Base-by-base conservation (phyloP, 2,888 invertebrate genomes). In the Tachystola acroxantha region DNA sequence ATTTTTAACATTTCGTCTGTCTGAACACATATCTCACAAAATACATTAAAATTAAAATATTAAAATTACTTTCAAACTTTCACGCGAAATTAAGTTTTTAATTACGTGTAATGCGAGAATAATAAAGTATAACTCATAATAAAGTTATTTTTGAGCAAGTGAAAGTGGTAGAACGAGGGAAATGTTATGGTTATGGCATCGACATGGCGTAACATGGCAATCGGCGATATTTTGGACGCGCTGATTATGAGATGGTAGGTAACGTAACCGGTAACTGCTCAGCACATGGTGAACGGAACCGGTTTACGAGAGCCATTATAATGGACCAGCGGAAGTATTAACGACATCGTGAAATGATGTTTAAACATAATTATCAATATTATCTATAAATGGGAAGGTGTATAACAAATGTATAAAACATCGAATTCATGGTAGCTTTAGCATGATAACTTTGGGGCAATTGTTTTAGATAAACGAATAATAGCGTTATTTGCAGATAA, bases 141-240 rank as follows among this genome's bases (percentile, higher is more conserved):
- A 22, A 22, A 22, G 32, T 38, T 1, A 31, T 36, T 44, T 45
- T 43, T 24, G 34, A 9, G 34, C 27, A 13, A 42, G 48, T 42
- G 47, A 49, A 51, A 51, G 49, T 45, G 36, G 28, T 28, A 11
- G 24, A 20, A 24, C 22, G 19, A 28, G 32, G 37, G 35, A 19
- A 20, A 25, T 25, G 39, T 37, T 16, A 46, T 35, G 34, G 39
- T 37, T 16, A 46, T 35, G 34, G 35, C 27, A 34, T 35, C 35
- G 34, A 33, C 31, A 40, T 45, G 42, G 48, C 48, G 57, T 61
- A 64, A 59, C 46, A 42, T 46, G 43, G 43, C 57, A 58, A 69
- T 70, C 58, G 64, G 56, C 54, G 52, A 64, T 57, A 57, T 59
- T 63, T 55, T 55, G 63, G 57, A 51, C 54, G 50, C 53, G 54